Evolutionary conservation across 2,113 vertebrate species (phyloP), one percentile per base, ranked within the genome.

Genomic region (Cervus canadensis): DNA sequence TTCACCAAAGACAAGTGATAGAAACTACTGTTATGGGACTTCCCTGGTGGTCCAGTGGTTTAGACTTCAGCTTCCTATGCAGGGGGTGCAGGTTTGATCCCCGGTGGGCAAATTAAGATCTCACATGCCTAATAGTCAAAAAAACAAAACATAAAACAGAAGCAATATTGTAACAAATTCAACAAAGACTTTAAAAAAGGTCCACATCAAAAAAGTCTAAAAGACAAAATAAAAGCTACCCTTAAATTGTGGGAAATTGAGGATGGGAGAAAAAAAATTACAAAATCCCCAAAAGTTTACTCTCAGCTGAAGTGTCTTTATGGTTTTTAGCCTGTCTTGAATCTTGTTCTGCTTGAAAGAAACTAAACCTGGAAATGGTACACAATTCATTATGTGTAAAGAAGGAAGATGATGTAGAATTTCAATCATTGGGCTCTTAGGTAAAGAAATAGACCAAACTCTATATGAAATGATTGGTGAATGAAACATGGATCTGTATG

Each of bases 1-100:
- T 85, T 43, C 40, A 50, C 86, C 78, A 89, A 91, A 92, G 7
- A 16, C 40, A 87, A 95, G 67, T 60, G 89, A 78, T 90, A 85
- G 87, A 59, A 59, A 71, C 43, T 43, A 48, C 56, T 64, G 10
- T 87, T 26, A 76, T 7, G 36, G 23, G 23, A 76, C 5, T 76
- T 43, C 23, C 71, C 7, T 43, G 12, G 23, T 25, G 71, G 12
- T 76, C 36, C 23, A 76, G 36, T 7, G 40, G 71, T 43, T 76
- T 25, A 26, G 23, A 76, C 71, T 76, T 76, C 36, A 76, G 71
- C 71, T 26, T 76, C 71, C 23, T 26, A 14, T 74, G 36, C 71
- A 14, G 36, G 23, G 36, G 11, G 1, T 74, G 71, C 36, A 43
- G 71, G 21, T 74, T 43, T 43, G 71, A 74, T 26, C 36, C 36